Conservation (phyloP, 2,888 invertebrate species). For the Drosophila mulleri region DNA sequence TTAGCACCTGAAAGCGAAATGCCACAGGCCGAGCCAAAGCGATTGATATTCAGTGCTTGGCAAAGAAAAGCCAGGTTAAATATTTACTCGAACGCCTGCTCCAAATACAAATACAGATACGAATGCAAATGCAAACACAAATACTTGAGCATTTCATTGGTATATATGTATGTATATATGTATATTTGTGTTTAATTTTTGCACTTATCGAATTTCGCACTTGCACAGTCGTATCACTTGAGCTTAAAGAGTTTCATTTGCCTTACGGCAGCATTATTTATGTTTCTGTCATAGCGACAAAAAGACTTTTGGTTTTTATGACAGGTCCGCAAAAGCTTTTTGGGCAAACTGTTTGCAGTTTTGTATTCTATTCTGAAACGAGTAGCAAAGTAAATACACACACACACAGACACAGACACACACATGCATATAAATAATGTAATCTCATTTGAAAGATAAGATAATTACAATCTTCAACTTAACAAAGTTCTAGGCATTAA, state of each 20-base stretch:
- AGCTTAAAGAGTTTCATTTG: slow-evolving; percentile 56
- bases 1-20: slow-evolving; percentile 27
- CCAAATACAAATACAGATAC: slow-evolving; percentile 29
- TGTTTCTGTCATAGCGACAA: slow-evolving; percentile 44
- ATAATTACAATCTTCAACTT: slow-evolving; percentile 50
- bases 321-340: slow-evolving; percentile 45
- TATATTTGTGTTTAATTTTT: slow-evolving; percentile 39
- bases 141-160: not conserved
- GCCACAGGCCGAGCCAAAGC: slow-evolving; percentile 13
- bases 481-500: slow-evolving; percentile 29
- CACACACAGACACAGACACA: slow-evolving; percentile 4
- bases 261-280: slow-evolving; percentile 60
- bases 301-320: slow-evolving; percentile 27
- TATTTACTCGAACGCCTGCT: slow-evolving; percentile 51
- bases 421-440: slow-evolving; percentile 15
- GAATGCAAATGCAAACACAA: slow-evolving; percentile 4
- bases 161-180: not conserved
- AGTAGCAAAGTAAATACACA: slow-evolving; percentile 4
- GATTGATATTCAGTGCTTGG: slow-evolving; percentile 31
- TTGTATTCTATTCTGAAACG: slow-evolving; percentile 10
- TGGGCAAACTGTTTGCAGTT: slow-evolving; percentile 32
- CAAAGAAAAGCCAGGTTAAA: slow-evolving; percentile 39
- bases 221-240: slow-evolving; percentile 41
- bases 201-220: slow-evolving; percentile 64
- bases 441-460: slow-evolving; percentile 43